These are phyloP conservation scores for Camelus dromedarius DNA, from an alignment of 2,113 vertebrate genomes.

Conservation along the genomic window DNA sequence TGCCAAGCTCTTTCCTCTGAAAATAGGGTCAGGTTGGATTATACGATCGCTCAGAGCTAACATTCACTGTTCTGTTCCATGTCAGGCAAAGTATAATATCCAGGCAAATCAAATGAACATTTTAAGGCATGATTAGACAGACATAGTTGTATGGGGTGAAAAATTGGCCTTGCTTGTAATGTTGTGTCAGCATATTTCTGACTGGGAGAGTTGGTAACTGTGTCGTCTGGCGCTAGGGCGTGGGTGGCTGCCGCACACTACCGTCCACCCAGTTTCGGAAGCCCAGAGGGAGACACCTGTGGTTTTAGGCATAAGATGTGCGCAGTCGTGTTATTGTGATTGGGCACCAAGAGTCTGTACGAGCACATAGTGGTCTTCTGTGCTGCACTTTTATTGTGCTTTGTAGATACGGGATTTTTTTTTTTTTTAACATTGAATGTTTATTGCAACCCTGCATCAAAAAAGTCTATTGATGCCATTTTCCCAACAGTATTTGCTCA, in stretches of 20 bases:
- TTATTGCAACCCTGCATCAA: neutral
- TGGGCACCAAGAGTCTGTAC: neutral
- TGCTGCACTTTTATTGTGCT: neutral
- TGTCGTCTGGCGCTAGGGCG: neutral
- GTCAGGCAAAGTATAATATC: neutral
- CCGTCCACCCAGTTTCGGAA: neutral
- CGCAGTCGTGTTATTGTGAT: neutral
- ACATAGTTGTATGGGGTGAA: neutral
- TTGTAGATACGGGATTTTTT: neutral
- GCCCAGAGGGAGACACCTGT: neutral
- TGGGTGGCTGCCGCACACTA: neutral
- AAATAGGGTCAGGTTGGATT: neutral
- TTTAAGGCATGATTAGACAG: neutral
- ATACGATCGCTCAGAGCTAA: neutral
- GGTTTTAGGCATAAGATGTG: neutral
- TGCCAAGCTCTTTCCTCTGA: neutral
- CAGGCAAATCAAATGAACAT: neutral
- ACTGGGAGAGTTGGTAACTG: neutral
- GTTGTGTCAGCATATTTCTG: neutral
- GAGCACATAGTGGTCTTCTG: accelerated
- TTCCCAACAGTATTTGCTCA: neutral
- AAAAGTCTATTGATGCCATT: neutral
- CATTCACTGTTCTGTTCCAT: neutral
- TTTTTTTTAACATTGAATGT: neutral
- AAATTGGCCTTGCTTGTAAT: neutral